A percentile compares a stretch with the other conserved stretches of the same genome.
phyloP scores from a whole-genome alignment of 2,113 vertebrate genomes.

The Callaeas wilsoni region DNA sequence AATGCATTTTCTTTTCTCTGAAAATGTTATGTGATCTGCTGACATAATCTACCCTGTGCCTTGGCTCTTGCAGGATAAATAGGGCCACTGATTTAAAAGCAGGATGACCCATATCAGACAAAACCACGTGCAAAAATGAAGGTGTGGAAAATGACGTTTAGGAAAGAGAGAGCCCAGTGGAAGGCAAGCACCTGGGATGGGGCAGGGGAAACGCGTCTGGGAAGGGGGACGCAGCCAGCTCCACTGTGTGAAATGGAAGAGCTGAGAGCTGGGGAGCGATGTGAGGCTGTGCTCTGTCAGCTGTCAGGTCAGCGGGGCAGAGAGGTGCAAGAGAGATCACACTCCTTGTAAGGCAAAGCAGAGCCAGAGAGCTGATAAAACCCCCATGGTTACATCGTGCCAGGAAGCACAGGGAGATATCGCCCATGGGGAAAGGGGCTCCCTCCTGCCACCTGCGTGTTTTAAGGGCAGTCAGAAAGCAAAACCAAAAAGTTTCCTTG shows the following conservation, averaged over 20 bases:
- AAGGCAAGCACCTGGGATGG: background rate
- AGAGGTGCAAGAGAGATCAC: constrained; percentile 6
- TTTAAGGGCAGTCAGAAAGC: background rate
- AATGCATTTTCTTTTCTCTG: background rate
- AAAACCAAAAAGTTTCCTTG: background rate
- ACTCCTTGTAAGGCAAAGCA: constrained; percentile 65
- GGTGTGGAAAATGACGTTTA: background rate
- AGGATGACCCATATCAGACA: background rate
- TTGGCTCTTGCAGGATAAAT: background rate
- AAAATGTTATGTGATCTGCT: background rate
- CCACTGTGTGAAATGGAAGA: background rate
- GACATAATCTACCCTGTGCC: background rate
- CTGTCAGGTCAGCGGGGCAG: constrained; percentile 56
- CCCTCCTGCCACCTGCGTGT: background rate
- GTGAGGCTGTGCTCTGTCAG: constrained; percentile 60
- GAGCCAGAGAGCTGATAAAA: constrained; percentile 32
- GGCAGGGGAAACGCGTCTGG: rapidly evolving
- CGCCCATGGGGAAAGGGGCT: background rate
- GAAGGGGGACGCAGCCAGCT: background rate
- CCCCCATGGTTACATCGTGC: rapidly evolving
- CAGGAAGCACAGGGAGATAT: background rate
- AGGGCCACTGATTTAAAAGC: background rate
- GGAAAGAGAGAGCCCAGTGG: background rate
- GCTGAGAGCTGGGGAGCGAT: background rate
- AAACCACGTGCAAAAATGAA: background rate